Evolutionary conservation across 2,113 vertebrate genomes (phyloP).

Genomic region (Anas platyrhynchos): DNA sequence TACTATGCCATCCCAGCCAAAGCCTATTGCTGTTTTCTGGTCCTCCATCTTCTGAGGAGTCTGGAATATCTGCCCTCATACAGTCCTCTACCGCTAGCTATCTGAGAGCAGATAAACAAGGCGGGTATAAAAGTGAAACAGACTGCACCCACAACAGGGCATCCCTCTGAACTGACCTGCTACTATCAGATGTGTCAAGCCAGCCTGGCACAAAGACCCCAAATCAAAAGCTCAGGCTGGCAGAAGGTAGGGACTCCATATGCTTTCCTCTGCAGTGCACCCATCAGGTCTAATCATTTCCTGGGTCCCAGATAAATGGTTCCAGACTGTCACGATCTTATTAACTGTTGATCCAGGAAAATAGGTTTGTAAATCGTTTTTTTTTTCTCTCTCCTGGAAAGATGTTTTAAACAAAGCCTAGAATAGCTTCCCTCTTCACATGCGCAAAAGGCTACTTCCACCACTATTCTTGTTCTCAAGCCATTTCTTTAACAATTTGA

Average conservation of each 20-base stretch:
- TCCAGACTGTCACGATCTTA: not conserved
- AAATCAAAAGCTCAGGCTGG: not conserved
- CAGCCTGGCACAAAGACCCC: not conserved
- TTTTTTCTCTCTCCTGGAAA: not conserved
- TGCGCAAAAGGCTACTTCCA: not conserved
- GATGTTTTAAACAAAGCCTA: not conserved
- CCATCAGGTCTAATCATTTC: not conserved
- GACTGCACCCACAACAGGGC: not conserved
- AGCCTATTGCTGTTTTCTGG: not conserved
- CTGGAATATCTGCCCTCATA: not conserved
- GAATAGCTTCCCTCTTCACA: not conserved
- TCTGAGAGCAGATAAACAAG: not conserved
- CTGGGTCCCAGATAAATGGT: not conserved
- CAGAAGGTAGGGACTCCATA: rapidly evolving
- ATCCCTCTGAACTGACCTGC: rapidly evolving
- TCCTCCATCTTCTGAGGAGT: not conserved
- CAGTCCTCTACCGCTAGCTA: not conserved
- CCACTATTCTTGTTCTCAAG: not conserved
- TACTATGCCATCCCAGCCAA: not conserved
- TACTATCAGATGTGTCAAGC: rapidly evolving
- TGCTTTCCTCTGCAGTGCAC: rapidly evolving
- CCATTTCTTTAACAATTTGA: not conserved
- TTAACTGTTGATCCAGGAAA: not conserved
- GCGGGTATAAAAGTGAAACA: not conserved
- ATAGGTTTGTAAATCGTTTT: not conserved